Percentiles rank a stretch among this genome's conserved stretches.
Conservation (phyloP, 2,888 invertebrate genomes). For the Parapristionchus giblindavisi region DNA sequence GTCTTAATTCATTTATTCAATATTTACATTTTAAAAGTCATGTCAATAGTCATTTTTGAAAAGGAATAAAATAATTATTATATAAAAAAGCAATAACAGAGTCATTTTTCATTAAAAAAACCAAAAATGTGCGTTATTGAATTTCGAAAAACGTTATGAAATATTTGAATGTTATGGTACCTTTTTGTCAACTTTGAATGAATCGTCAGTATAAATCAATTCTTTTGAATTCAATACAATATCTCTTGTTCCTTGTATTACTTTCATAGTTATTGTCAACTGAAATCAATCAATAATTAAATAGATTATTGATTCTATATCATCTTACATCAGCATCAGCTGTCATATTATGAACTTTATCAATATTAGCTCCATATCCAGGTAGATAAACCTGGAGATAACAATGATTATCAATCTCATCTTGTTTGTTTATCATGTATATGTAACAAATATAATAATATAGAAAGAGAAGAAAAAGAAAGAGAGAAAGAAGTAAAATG, state of each 20-base stretch:
- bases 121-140: background rate
- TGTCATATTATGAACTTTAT: slow-evolving; percentile 56
- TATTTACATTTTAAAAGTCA: background rate
- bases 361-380: slow-evolving; percentile 57
- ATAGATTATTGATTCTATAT: background rate
- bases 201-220: slow-evolving; percentile 6
- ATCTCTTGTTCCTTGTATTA: background rate
- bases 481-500: background rate
- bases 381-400: slow-evolving; percentile 64
- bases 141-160: too few species aligned
- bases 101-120: too few species aligned
- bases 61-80: too few species aligned
- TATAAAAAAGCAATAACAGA: too few species aligned
- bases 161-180: too few species aligned
- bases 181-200: slow-evolving; percentile 3
- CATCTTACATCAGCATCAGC: slow-evolving; percentile 57
- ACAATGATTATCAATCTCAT: too few species aligned
- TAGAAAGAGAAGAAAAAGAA: slow-evolving; percentile 11
- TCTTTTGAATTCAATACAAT: slow-evolving; percentile 33
- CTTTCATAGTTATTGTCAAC: background rate
- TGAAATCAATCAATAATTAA: background rate
- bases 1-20: background rate
- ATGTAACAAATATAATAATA: slow-evolving; percentile 1
- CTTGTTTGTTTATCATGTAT: too few species aligned
- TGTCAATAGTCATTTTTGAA: too few species aligned